Evolutionary conservation across 2,888 invertebrate species (phyloP), one percentile per base, ranked within the genome.

Genomic region (Tachystola acroxantha): DNA sequence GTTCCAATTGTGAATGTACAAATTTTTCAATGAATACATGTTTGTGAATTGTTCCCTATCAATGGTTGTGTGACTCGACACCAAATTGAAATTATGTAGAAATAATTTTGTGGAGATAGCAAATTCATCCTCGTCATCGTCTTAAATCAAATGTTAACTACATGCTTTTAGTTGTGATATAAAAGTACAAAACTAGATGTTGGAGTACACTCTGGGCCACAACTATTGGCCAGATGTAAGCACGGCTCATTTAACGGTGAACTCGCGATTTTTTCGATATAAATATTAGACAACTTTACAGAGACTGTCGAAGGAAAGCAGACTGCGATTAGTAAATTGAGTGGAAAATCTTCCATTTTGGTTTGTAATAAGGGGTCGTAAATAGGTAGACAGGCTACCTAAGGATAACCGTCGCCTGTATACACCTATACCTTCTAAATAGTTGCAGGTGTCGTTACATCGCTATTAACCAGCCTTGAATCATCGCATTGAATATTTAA

Each of bases 141-240:
- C 35, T 27, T 39, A 9, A 36, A 43, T 34, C 34, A 57, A n/a
- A n/a, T 65, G 62, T 68, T 60, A 65, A 24, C 24, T 60, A 59
- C 59, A 61, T 64, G 52, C 55, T 57, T 57, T 58, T 52, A 67
- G 71, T 64, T 67, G 77, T 80, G 82, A 78, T 77, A 68, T 60
- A 62, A 71, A 76, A 84, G 82, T 81, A 82, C 82, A 84, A 84
- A 81, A 54, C 48, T 59, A 64, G 64, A 64, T 56, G 71, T 66
- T 64, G 58, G 56, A 62, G 59, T 62, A 63, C 60, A 29, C 16
- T 39, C 35, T 33, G 24, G 25, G 19, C 19, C 7, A 13, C 22
- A 22, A 20, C 10, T 30, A 5, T 36, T 29, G 10, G 7, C 30
- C 25, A 26, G 10, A 19, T 16, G 16, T 16, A 9, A 2, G 4